Evolutionary conservation across 2,113 vertebrate genomes (phyloP), one percentile per base, ranked within the genome.

Genomic region (Rhombomys opimus): DNA sequence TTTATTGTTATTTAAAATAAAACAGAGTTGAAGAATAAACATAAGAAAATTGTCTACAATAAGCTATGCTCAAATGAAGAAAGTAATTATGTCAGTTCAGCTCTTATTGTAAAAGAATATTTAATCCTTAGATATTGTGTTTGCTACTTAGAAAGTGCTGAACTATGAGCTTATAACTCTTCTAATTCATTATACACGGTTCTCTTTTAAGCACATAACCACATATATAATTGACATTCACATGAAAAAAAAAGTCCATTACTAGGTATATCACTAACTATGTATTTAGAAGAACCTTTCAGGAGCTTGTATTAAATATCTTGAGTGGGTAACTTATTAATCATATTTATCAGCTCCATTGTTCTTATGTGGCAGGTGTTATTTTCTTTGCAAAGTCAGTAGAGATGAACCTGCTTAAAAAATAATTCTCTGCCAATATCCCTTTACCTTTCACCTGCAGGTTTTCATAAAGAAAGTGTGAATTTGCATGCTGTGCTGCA

Each of bases 401-500:
- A 89, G 73, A 27, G 78, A 85, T 10, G 52, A 41, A 81, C 61
- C 25, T 86, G 35, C n/a, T 52, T 76, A 0, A 46, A 46, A 46
- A 46, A 46, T 46, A 46, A 46, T 46, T 13, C 46, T 35, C 7
- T 61, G 10, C 3, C 50, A 93, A 46, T 50, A 65, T 77, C 38
- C 57, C 12, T 73, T 78, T 93, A 50, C 30, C 4, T 52, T 81
- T 90, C 65, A 96, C 87, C 96, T 96, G 70, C 80, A 93, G 75
- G 38, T 93, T 89, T 86, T 90, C 87, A 93, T 94, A 95, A 97
- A 65, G 15, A 81, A 87, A 90, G 63, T 67, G 52, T 72, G 0
- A 22, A 67, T 87, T 84, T 93, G 32, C 93, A 63, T 67, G 88
- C 94, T 90, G 95, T 88, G 84, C 18, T 94, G 65, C 38, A 88